Base-by-base conservation (phyloP, 2,888 invertebrate genomes). In the Hemicrepidius hirtus region DNA sequence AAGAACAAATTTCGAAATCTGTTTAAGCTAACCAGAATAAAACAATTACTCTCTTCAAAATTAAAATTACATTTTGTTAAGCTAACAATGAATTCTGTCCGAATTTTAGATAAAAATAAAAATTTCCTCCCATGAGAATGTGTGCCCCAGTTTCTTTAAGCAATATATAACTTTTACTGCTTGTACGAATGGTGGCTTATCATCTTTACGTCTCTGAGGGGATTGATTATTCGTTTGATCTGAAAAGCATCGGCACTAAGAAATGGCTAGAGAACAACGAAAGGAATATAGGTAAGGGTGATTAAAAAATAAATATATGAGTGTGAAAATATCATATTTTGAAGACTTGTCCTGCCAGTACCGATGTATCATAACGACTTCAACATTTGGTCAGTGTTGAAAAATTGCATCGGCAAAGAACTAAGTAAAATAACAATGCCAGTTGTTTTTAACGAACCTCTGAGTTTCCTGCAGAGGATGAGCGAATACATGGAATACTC, bases 361-460 rank as follows among this genome's bases (percentile, higher is more conserved):
- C 91, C 92, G 81, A 93, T 93, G 90, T 91, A 92, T 85, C 91
- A 92, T 81, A 93, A 93, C 87, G 94, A 95, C 86, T 94, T 95
- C 87, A 95, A 94, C 84, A 91, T 97, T 80, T 96, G 96, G 96
- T 94, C 95, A 75, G 95, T 96, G 78, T 89, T 97, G 82, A 96
- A 96, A 88, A 95, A 95, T 87, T 95, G 95, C 86, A 95, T 97
- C 79, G 95, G 95, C 82, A 95, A 95, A 88, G 97, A 98, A 87
- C 89, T 98, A 79, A 96, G 96, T 84, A 97, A 97, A 89, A 97
- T 97, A 87, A 95, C 97, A 40, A 97, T 98, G 96, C 98, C 98
- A 75, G 96, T 98, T 77, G 94, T 95, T 78, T 97, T 98, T 89
- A 98, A 98, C 88, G 98, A 98, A 87, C 98, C 98, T 9, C 89